Percentiles rank a stretch among this genome's conserved stretches.
Evolutionary conservation across 2,888 invertebrate genomes (phyloP).

Genomic region (Drosophila siamana): DNA sequence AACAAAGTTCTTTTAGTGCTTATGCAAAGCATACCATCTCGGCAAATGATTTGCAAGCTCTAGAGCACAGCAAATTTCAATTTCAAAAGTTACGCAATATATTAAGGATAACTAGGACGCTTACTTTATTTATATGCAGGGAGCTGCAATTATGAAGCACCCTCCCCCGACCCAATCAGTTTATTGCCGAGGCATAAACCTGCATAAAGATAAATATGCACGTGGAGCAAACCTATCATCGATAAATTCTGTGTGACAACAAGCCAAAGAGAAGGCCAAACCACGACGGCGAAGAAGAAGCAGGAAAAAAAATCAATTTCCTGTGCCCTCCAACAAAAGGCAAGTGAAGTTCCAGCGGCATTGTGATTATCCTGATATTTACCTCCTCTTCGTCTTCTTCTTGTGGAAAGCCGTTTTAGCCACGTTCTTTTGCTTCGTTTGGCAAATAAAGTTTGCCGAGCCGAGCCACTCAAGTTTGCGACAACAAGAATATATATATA

Average conservation of each 20-base stretch:
- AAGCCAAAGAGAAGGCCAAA: constrained; percentile 37
- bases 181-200: constrained; percentile 32
- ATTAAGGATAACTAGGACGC: constrained; percentile 25
- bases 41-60: constrained; percentile 36
- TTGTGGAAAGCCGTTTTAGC: constrained; percentile 33
- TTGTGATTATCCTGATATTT: constrained; percentile 57
- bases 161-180: background rate
- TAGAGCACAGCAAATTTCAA: constrained; percentile 20
- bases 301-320: constrained; percentile 72
- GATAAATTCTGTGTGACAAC: constrained; percentile 72
- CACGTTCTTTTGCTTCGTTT: constrained; percentile 39
- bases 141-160: constrained; percentile 56
- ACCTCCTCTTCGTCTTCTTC: constrained; percentile 6
- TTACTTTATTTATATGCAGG: constrained; percentile 53
- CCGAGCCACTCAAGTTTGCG: constrained; percentile 66
- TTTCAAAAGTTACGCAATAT: constrained; percentile 51
- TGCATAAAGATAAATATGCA: constrained; percentile 72
- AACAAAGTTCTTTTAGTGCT: background rate
- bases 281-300: constrained; percentile 20
- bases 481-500: constrained; percentile 40
- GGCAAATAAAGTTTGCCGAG: constrained; percentile 64
- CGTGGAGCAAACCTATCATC: constrained; percentile 68
- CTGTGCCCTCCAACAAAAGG: constrained; percentile 50
- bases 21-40: too few relatives aligned
- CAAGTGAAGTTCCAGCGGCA: constrained; percentile 40